Conservation (phyloP, 2,888 invertebrate genomes). For the Temnothorax ravouxi region DNA sequence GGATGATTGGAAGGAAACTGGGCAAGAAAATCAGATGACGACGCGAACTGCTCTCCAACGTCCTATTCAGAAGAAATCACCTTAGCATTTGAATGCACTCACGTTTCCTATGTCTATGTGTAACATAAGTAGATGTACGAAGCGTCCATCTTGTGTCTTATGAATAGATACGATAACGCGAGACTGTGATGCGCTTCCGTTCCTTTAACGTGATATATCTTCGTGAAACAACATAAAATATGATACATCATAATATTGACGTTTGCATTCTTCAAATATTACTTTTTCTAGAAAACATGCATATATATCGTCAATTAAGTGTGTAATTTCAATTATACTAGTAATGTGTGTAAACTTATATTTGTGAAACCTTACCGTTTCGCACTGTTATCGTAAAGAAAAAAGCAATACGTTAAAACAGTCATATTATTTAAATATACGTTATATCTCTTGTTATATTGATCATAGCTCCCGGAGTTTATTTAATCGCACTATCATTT, state of each 20-base stretch:
- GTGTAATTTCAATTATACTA: not conserved
- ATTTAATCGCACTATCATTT: conserved; percentile 39
- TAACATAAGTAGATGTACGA: conserved; percentile 19
- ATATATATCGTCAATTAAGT: not conserved
- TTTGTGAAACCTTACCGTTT: not conserved
- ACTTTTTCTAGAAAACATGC: not conserved
- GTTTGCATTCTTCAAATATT: conserved; percentile 4
- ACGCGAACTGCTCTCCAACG: conserved; percentile 56
- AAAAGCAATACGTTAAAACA: not conserved
- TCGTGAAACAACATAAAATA: not conserved
- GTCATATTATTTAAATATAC: not conserved
- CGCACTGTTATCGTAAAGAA: not conserved
- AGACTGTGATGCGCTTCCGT: not conserved
- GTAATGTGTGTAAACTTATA: not conserved
- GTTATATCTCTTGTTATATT: not conserved
- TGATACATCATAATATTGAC: not conserved
- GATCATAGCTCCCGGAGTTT: conserved; percentile 4
- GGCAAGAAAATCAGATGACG: conserved; percentile 76
- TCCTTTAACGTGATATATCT: not conserved
- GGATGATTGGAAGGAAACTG: conserved; percentile 79
- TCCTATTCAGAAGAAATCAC: conserved; percentile 67
- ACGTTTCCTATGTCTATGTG: not conserved
- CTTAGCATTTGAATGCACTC: conserved; percentile 64
- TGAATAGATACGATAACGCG: not conserved
- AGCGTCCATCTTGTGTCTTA: not conserved